Percentiles rank a stretch among this genome's conserved stretches.
phyloP scores from a whole-genome alignment of 2,113 vertebrate genomes.

The Sitta europaea region DNA sequence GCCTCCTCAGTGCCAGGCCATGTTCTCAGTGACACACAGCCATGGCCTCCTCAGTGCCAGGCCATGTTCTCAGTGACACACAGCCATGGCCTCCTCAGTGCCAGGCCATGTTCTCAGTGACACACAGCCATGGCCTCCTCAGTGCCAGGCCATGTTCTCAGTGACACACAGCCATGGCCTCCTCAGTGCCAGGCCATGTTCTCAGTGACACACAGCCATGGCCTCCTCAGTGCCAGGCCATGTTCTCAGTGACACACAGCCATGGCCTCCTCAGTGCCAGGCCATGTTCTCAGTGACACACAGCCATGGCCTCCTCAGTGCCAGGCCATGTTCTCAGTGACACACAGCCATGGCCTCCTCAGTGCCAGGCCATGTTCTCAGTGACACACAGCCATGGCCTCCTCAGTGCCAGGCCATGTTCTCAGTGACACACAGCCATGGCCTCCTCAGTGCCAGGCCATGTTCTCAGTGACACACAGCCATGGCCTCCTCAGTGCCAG shows the following conservation, averaged over 20 bases:
- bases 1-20: fast-evolving
- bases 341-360: fast-evolving
- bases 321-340: fast-evolving
- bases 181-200: fast-evolving
- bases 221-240: fast-evolving
- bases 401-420: fast-evolving
- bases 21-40: too few relatives aligned
- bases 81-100: fast-evolving
- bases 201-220: too few relatives aligned
- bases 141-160: fast-evolving
- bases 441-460: fast-evolving
- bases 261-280: fast-evolving
- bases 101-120: fast-evolving
- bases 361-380: too few relatives aligned
- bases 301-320: fast-evolving
- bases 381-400: fast-evolving
- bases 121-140: fast-evolving
- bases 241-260: background rate
- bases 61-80: background rate
- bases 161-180: fast-evolving
- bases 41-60: fast-evolving
- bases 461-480: background rate
- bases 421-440: background rate
- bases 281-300: fast-evolving
- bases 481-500: fast-evolving